Base-by-base conservation (phyloP, 2,888 invertebrate genomes). In the Drosophila suboccidentalis region DNA sequence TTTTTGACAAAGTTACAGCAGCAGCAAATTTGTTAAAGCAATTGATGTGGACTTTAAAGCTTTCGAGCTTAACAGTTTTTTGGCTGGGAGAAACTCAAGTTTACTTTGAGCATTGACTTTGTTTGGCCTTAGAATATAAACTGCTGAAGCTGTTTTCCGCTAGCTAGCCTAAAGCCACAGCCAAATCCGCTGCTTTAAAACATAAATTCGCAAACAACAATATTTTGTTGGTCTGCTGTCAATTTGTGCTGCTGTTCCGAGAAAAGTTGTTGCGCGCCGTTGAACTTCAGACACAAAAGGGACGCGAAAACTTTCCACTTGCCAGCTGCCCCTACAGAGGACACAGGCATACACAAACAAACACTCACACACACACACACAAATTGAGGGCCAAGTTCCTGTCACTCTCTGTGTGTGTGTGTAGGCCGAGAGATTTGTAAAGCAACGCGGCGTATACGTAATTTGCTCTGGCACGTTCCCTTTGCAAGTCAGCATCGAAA, bases 221-320 rank as follows among this genome's bases (percentile, higher is more conserved):
- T 66, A 41, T 68, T 55, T 76, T 51, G 69, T 60, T 60, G 67
- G 46, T 59, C 60, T 39, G 62, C 62, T 82, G 83, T 80, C 75
- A 76, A 71, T 77, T 79, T 75, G 67, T 50, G 75, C 58, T 51
- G 75, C 58, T 29, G 59, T 47, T 34, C 61, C 75, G 49, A 53
- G 49, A 53, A 64, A 71, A 85, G 82, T 83, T 83, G 85, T 84
- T 83, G 83, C 87, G 87, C 87, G 53, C 82, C 82, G 82, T 43
- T 82, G 82, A 82, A 67, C 78, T 78, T 70, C 77, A 71, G 86
- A 82, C 78, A 75, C 80, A 58, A 72, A 66, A 22, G 22, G 86
- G 75, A 84, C 69, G 74, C 77, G 75, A 67, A 78, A 77, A 82
- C 80, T 87, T 85, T 87, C 67, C 77, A 71, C 63, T 87, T 82